These are phyloP conservation scores for Gobius niger DNA, from an alignment of 2,113 vertebrate genomes.

Conservation along the genomic window DNA sequence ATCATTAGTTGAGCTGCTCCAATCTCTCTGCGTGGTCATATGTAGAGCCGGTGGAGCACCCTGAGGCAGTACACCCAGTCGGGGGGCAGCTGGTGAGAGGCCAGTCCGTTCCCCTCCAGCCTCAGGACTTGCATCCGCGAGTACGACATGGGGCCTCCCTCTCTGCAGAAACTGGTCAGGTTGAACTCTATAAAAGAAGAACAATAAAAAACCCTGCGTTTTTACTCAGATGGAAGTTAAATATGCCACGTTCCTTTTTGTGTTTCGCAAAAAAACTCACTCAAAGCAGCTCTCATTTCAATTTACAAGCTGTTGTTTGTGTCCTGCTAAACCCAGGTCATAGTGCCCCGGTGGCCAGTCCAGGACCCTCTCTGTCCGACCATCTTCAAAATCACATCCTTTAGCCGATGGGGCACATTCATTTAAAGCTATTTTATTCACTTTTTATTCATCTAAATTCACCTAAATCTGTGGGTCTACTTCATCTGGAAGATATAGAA, in stretches of 20 bases:
- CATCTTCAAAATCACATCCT: no score
- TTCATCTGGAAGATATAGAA: no score
- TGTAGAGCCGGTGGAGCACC: slow-evolving; percentile 67
- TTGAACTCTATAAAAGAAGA: slow-evolving; percentile 68
- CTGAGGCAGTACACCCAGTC: slow-evolving; percentile 78
- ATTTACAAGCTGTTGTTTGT: not conserved
- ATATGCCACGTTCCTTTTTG: not conserved
- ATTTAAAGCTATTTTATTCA: no score
- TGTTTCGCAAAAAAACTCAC: not conserved
- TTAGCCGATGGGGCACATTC: no score
- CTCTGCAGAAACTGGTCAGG: slow-evolving; percentile 76
- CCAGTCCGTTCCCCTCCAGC: slow-evolving; percentile 76
- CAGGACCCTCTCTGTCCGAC: no score
- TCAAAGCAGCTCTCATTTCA: not conserved
- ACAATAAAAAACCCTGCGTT: not conserved
- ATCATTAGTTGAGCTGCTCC: no score
- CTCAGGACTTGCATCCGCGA: slow-evolving; percentile 75
- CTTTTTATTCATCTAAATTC: no score
- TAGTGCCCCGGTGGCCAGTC: not conserved
- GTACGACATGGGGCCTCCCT: slow-evolving; percentile 68
- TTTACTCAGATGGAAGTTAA: not conserved
- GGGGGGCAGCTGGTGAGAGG: slow-evolving; percentile 68
- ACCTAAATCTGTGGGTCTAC: no score
- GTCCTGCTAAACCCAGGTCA: not conserved
- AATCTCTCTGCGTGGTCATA: slow-evolving; percentile 47